Base-by-base conservation (phyloP, 2,888 invertebrate genomes). In the Acanthacorydalis orientalis region DNA sequence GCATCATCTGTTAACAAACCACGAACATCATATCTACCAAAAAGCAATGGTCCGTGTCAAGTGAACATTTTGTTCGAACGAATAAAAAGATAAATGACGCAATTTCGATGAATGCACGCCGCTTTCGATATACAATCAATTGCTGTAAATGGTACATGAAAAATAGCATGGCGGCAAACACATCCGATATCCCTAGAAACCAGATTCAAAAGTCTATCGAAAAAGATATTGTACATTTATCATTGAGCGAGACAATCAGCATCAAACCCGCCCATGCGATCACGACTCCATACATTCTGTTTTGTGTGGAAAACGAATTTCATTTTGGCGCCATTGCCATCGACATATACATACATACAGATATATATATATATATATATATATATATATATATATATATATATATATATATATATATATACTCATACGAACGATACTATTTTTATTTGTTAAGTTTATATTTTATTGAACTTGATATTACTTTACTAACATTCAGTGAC, bases 31-130 rank as follows among this genome's bases (percentile, higher is more conserved):
- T 43, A 43, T 33, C 43, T 15, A 34, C 31, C 15, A 15, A 34
- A 43, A 43, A 43, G 31, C 31, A 46, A 46, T 46, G 46, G 39
- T 39, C 38, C 46, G 39, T 46, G 46, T 39, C 46, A 46, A 37
- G 34, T 15, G 38, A 39, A 39, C 38, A 39, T 46, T 46, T 46
- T 14, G 39, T 42, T 42, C 23, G 12, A 31, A 15, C 16, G 16
- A 46, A 46, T 46, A 46, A 33, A 37, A 46, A 46, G 46, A 46
- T 46, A 46, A 46, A 46, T 46, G 46, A 39, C 38, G 46, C 46
- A 46, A 46, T 46, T 46, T 39, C 46, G 23, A 39, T 46, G 46
- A 43, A 43, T 34, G 43, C 43, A 43, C 37, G 37, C n/a, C 14
- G 14, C 37, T 37, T 37, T 37, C 37, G 37, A 14, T 37, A 37